Conservation (phyloP, 2,113 vertebrate genomes). For the Pteronura brasiliensis region DNA sequence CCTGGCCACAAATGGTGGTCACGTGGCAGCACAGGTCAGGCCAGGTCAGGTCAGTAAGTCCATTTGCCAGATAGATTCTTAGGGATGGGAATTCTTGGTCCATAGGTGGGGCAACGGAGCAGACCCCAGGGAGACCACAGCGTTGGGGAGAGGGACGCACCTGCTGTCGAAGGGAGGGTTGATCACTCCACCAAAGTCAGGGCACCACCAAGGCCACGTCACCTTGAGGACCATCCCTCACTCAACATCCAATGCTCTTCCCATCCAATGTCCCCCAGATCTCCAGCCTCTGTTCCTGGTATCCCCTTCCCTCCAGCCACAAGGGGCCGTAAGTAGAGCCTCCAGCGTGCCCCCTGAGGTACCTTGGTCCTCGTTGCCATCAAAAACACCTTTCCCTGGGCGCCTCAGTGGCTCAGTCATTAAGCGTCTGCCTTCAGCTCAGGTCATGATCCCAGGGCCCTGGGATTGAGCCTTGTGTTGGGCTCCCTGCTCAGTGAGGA, state of each 20-base stretch:
- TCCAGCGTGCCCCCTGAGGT: not conserved
- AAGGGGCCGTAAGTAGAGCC: accelerated
- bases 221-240: not conserved
- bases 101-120: not conserved
- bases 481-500: too few relatives aligned
- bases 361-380: too few relatives aligned
- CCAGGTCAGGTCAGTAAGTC: not conserved
- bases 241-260: not conserved
- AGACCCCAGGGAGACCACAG: not conserved
- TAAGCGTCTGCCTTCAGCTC: too few relatives aligned
- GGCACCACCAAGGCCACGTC: not conserved
- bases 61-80: not conserved
- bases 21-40: not conserved
- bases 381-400: not conserved
- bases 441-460: too few relatives aligned
- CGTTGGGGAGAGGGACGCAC: not conserved
- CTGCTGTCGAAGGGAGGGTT: not conserved
- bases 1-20: not conserved
- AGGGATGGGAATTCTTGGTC: not conserved
- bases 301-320: not conserved
- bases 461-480: too few relatives aligned
- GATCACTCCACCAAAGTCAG: not conserved
- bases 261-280: not conserved
- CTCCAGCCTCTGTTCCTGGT: not conserved
- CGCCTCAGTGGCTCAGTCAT: too few relatives aligned